A percentile compares a stretch with the other conserved stretches of the same genome.
Evolutionary conservation across 2,797 vertebrate genomes (phyloP).

Genomic region (Benthosema pterotum): DNA sequence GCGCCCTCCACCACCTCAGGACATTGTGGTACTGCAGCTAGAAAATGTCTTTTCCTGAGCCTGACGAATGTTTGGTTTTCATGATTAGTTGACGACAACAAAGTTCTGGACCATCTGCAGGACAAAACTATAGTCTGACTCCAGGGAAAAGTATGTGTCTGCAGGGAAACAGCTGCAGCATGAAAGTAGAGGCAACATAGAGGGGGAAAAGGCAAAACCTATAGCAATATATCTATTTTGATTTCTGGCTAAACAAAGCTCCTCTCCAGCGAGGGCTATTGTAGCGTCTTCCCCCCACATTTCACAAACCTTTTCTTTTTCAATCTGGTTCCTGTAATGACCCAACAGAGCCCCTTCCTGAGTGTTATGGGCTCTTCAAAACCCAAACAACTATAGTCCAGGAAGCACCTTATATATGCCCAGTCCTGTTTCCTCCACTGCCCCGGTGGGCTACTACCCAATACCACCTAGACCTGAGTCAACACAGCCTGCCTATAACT

Average conservation of each 20-base stretch:
- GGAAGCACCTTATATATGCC: neutral
- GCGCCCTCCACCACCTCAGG: no score
- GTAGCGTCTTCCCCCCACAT: constrained; percentile 2
- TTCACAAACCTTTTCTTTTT: neutral
- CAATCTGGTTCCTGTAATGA: constrained; percentile 57
- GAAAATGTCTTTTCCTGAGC: no score
- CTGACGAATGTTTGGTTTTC: no score
- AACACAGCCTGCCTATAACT: constrained; percentile 55
- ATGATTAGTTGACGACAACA: no score
- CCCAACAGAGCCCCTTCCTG: constrained; percentile 52
- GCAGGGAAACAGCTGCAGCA: no score
- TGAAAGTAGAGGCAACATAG: no score
- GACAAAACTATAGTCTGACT: no score
- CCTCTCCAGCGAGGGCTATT: neutral
- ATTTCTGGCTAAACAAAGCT: neutral
- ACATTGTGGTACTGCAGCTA: no score
- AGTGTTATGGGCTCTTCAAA: constrained; percentile 54
- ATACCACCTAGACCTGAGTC: constrained; percentile 66
- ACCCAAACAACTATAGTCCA: constrained; percentile 47
- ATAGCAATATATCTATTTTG: no score
- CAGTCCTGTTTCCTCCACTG: constrained; percentile 45
- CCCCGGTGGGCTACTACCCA: constrained; percentile 54
- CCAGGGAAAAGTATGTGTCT: no score
- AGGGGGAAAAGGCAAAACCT: no score
- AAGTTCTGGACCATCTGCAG: no score